Conservation (phyloP, 2,797 vertebrate genomes). For the Euphonia xanthogaster region DNA sequence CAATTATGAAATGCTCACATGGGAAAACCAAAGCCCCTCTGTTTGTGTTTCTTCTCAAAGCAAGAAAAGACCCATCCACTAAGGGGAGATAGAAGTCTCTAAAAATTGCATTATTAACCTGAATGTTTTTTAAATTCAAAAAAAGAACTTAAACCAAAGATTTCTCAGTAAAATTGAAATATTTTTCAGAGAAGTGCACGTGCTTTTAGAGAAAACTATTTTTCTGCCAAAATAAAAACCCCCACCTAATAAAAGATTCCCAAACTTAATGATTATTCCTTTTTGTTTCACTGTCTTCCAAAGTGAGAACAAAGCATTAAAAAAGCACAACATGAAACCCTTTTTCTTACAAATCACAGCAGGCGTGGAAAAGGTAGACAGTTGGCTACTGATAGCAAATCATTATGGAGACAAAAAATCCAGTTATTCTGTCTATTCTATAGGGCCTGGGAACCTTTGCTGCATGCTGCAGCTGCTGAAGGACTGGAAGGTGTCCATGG, state of each 20-base stretch:
- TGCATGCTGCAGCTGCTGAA: not conserved
- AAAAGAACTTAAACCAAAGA: fast-evolving
- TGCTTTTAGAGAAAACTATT: not conserved
- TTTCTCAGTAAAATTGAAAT: not conserved
- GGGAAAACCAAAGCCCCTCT: not conserved
- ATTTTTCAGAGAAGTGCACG: not conserved
- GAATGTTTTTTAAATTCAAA: not conserved
- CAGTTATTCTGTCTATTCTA: not conserved
- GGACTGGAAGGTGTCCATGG: not conserved
- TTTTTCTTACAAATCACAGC: not conserved
- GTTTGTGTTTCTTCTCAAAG: not conserved
- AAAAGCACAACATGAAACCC: not conserved
- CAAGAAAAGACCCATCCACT: not conserved
- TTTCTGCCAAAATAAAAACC: not conserved
- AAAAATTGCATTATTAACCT: not conserved
- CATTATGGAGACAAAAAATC: not conserved
- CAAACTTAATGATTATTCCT: not conserved
- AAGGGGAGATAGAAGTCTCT: not conserved
- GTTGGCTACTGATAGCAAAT: not conserved
- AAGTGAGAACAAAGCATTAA: not conserved
- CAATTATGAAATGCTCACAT: not conserved
- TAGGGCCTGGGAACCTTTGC: not conserved
- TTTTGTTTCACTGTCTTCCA: not conserved
- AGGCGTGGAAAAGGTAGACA: not conserved
- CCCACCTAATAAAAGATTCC: not conserved